A percentile compares a stretch with the other conserved stretches of the same genome.
phyloP scores from a whole-genome alignment of 2,888 invertebrate genomes.

The Cephus sareptanus region DNA sequence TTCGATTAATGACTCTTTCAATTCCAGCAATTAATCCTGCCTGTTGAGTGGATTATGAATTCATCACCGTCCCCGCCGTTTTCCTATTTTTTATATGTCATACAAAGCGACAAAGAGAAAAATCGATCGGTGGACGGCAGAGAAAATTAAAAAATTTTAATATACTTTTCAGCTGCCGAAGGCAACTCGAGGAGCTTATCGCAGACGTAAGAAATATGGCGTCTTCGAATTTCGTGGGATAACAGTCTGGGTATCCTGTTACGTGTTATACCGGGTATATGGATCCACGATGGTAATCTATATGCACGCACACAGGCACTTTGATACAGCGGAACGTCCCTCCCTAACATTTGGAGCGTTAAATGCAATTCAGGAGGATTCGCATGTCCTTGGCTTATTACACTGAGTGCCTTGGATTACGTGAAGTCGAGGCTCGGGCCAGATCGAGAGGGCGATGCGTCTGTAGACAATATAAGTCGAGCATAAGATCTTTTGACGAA shows the following conservation, averaged over 20 bases:
- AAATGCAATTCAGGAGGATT: background rate
- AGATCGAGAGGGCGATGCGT: background rate
- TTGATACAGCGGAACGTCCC: background rate
- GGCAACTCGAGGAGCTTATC: background rate
- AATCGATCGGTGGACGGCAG: background rate
- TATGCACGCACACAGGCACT: background rate
- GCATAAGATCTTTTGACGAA: slow-evolving; percentile 32
- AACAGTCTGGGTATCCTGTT: background rate
- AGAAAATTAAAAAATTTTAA: background rate
- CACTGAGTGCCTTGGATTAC: background rate
- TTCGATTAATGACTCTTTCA: slow-evolving; percentile 34
- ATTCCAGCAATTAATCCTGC: slow-evolving; percentile 35
- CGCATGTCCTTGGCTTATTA: background rate
- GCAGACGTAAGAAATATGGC: background rate
- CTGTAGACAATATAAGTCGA: slow-evolving; percentile 33
- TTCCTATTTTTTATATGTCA: background rate
- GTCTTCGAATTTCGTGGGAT: background rate
- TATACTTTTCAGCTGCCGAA: background rate
- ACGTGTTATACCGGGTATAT: background rate
- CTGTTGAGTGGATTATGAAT: background rate
- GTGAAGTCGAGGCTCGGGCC: background rate
- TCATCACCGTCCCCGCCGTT: background rate
- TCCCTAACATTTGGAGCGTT: background rate
- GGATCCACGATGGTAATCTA: background rate
- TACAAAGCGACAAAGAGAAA: background rate